Conservation (phyloP, 1,140 invertebrate genomes). For the Octopus bimaculoides region DNA sequence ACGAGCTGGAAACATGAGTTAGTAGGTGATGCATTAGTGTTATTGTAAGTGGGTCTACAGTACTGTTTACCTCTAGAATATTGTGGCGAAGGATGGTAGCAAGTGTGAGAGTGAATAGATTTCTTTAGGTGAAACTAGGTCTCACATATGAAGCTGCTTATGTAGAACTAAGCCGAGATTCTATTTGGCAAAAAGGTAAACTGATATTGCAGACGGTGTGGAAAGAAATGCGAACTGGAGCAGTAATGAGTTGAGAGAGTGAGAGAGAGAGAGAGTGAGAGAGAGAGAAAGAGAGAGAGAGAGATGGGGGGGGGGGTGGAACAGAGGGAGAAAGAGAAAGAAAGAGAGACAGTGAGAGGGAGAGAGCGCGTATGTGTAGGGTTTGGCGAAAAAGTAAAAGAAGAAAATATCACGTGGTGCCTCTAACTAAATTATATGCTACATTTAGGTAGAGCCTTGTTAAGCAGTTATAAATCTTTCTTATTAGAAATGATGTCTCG, state of each 20-base stretch:
- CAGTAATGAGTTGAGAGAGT: slow-evolving; percentile 14
- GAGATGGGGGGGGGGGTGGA: slow-evolving; percentile 2
- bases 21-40: no score
- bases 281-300: slow-evolving; percentile 24
- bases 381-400: neutral
- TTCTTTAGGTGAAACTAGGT: neutral
- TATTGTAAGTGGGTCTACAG: no score
- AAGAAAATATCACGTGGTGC: no score
- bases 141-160: neutral
- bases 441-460: no score
- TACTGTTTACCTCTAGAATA: no score
- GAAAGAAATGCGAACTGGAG: no score
- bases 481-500: no score
- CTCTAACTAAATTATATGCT: no score
- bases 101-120: neutral
- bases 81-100: no score
- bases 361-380: slow-evolving; percentile 13
- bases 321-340: slow-evolving; percentile 11
- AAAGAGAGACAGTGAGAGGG: slow-evolving; percentile 16
- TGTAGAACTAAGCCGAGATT: neutral
- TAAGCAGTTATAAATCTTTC: no score
- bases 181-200: neutral
- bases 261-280: slow-evolving; percentile 24
- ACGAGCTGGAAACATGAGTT: no score
- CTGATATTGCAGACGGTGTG: no score